Evolutionary conservation across 2,888 invertebrate species (phyloP).

Genomic region (Acanthopleura granulata): DNA sequence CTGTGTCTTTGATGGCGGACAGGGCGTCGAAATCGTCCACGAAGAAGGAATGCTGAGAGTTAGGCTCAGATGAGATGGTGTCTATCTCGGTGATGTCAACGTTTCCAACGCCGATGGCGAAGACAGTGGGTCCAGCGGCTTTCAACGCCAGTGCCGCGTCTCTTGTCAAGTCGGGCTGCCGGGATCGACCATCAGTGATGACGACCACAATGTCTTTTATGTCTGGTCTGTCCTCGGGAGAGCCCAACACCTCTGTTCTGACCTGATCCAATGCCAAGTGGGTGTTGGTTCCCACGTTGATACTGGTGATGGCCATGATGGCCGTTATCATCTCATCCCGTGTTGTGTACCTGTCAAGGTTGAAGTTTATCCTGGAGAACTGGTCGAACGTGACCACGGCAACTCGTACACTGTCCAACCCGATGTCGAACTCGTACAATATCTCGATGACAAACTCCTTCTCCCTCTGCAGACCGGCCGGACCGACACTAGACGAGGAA

Average conservation of each 20-base stretch:
- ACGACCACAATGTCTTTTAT: constrained; percentile 19
- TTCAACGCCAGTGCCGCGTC: neutral
- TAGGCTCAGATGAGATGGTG: constrained; percentile 21
- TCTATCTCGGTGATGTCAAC: constrained; percentile 22
- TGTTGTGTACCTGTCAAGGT: neutral
- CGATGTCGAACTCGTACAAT: neutral
- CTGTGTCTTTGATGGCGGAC: constrained; percentile 24
- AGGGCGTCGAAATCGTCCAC: constrained; percentile 25
- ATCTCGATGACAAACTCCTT: neutral
- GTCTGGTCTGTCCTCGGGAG: neutral
- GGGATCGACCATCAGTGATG: constrained; percentile 23
- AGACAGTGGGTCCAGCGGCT: constrained; percentile 21
- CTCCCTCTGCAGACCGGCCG: neutral
- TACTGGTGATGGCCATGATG: neutral
- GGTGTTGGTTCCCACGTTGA: constrained; percentile 4
- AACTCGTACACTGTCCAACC: neutral
- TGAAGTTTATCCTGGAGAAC: constrained; percentile 3
- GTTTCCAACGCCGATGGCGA: constrained; percentile 26
- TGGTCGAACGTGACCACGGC: neutral
- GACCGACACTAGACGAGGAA: neutral
- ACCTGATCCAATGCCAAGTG: constrained; percentile 16
- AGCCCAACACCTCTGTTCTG: neutral
- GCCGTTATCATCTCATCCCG: neutral
- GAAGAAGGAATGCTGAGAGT: constrained; percentile 22
- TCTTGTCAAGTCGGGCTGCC: neutral